These are phyloP conservation scores for Stictocephala bisonia DNA, from an alignment of 2,888 invertebrate species.

Conservation along the genomic window DNA sequence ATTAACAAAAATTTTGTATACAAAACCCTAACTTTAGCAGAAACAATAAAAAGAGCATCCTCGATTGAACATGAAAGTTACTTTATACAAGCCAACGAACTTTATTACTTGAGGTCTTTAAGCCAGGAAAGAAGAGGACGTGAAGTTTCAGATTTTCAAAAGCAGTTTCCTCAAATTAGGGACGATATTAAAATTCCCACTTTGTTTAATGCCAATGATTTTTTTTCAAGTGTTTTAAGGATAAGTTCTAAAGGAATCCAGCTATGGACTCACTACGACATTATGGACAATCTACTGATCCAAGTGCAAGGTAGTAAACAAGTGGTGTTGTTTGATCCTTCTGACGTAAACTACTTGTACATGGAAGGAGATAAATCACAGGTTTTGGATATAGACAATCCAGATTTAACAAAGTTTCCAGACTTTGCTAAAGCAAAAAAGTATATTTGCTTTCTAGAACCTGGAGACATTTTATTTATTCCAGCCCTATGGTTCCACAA, in stretches of 20 bases:
- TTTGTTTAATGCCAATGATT: constrained; percentile 63
- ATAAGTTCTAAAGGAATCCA: constrained; percentile 66
- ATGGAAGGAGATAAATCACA: constrained; percentile 68
- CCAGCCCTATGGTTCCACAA: constrained; percentile 72
- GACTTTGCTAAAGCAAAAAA: constrained; percentile 64
- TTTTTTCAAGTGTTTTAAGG: constrained; percentile 69
- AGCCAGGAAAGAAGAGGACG: constrained; percentile 66
- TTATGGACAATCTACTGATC: constrained; percentile 69
- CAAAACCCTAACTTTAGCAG: constrained; percentile 63
- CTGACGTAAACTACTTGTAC: constrained; percentile 66
- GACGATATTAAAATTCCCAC: constrained; percentile 65
- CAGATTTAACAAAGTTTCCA: constrained; percentile 65
- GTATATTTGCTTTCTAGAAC: constrained; percentile 64
- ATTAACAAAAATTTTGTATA: constrained; percentile 68
- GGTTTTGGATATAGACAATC: constrained; percentile 67
- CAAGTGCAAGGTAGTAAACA: constrained; percentile 65
- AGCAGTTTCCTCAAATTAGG: constrained; percentile 66
- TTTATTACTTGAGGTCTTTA: constrained; percentile 64
- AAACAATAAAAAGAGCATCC: constrained; percentile 48
- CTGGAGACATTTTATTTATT: constrained; percentile 68
- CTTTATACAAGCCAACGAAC: constrained; percentile 61
- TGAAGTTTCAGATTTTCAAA: constrained; percentile 66
- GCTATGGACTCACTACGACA: constrained; percentile 71
- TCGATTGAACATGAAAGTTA: constrained; percentile 61
- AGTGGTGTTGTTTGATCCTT: constrained; percentile 67